Percentiles rank a stretch among this genome's conserved stretches.
These are phyloP conservation scores for Menidia beryllina DNA, from an alignment of 2,113 vertebrate species.

Conservation along the genomic window DNA sequence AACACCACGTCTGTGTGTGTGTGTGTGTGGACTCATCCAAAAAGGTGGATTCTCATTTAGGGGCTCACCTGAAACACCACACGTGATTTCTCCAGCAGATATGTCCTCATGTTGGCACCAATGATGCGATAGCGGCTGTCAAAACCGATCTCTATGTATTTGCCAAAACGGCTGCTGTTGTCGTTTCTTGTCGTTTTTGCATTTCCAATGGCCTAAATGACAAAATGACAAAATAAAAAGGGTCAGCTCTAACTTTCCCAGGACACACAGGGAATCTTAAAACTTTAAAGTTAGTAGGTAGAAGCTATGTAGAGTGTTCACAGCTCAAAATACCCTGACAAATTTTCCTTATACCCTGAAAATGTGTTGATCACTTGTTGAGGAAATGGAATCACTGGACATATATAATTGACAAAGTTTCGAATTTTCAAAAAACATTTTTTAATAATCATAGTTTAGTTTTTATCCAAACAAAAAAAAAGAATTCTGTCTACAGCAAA, in stretches of 20 bases:
- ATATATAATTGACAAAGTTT: too few species aligned
- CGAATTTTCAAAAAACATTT: too few species aligned
- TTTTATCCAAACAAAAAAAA: too few species aligned
- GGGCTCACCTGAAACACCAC: conserved; percentile 96
- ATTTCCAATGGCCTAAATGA: conserved; percentile 93
- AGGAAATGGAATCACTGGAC: too few species aligned
- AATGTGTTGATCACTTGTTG: too few species aligned
- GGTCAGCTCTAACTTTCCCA: background rate
- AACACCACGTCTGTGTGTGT: background rate
- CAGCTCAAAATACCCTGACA: too few species aligned
- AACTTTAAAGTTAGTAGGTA: too few species aligned
- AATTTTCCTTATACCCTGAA: too few species aligned
- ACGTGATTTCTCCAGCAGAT: conserved; percentile 96
- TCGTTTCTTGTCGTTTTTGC: conserved; percentile 98
- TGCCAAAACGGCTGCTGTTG: conserved; percentile 99
- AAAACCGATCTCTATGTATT: conserved; percentile 98
- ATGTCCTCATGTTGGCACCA: conserved; percentile 99
- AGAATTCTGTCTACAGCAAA: too few species aligned
- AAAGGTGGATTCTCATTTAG: background rate
- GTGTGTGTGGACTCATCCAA: background rate
- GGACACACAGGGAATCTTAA: too few species aligned
- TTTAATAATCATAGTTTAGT: too few species aligned
- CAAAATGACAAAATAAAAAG: background rate
- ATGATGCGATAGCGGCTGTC: conserved; percentile 93
- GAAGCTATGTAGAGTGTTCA: too few species aligned